A percentile compares a stretch with the other conserved stretches of the same genome.
Evolutionary conservation across 2,888 invertebrate genomes (phyloP).

Genomic region (Coremacera marginata): DNA sequence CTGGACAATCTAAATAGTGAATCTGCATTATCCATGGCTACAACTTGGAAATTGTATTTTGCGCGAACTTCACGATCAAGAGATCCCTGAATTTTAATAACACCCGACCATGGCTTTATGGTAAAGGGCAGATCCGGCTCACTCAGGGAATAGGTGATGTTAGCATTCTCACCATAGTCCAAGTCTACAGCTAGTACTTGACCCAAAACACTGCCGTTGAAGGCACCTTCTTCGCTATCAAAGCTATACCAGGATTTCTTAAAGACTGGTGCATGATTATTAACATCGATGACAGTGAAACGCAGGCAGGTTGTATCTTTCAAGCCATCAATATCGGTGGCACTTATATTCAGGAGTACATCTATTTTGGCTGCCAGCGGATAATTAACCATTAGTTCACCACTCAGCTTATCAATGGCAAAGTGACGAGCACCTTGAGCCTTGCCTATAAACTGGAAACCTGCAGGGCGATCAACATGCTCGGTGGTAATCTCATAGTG

Average conservation of each 20-base stretch:
- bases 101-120: conserved; percentile 78
- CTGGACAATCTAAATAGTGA: conserved; percentile 73
- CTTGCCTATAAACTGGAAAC: conserved; percentile 50
- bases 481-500: conserved; percentile 80
- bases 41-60: conserved; percentile 78
- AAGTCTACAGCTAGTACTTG: conserved; percentile 83
- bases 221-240: conserved; percentile 83
- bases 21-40: conserved; percentile 81
- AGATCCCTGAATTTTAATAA: conserved; percentile 79
- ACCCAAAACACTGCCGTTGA: conserved; percentile 79
- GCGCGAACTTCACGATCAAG: conserved; percentile 82
- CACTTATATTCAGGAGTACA: conserved; percentile 81
- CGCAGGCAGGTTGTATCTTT: conserved; percentile 78
- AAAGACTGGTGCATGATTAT: conserved; percentile 87
- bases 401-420: conserved; percentile 80
- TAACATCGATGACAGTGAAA: conserved; percentile 82
- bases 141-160: conserved; percentile 79
- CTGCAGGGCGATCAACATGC: conserved; percentile 73
- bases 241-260: conserved; percentile 87
- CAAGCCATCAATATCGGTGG: conserved; percentile 81
- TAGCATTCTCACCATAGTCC: conserved; percentile 85
- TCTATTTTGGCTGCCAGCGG: conserved; percentile 81
- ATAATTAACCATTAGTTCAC: conserved; percentile 80
- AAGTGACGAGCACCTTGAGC: conserved; percentile 71
- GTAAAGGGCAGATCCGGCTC: conserved; percentile 76